Conservation (phyloP, 2,888 invertebrate genomes). For the Linnaemya vulpina region DNA sequence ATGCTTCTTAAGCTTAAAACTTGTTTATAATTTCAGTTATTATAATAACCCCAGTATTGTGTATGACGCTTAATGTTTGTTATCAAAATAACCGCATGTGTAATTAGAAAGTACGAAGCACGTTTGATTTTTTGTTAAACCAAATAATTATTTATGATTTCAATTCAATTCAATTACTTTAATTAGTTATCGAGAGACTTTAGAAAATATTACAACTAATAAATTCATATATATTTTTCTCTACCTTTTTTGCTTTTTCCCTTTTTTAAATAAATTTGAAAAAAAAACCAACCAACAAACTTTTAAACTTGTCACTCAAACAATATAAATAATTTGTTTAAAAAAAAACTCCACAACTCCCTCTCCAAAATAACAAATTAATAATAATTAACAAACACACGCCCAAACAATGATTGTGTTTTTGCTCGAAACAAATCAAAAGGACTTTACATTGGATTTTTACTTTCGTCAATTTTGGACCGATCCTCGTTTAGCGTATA, state of each 20-base stretch:
- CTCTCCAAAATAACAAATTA: not conserved
- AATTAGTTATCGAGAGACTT: slow-evolving; percentile 19
- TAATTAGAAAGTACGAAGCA: not conserved
- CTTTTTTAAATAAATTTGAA: slow-evolving; percentile 9
- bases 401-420: slow-evolving; percentile 13
- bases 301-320: slow-evolving; percentile 28
- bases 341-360: slow-evolving; percentile 13
- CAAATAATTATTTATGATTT: slow-evolving; percentile 12
- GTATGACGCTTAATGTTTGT: not conserved
- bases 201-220: slow-evolving; percentile 43
- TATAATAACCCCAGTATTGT: not conserved
- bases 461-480: slow-evolving; percentile 99
- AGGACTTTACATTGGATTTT: slow-evolving; percentile 99
- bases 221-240: slow-evolving; percentile 46
- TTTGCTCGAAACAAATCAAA: slow-evolving; percentile 53
- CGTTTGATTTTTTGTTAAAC: slow-evolving; percentile 15
- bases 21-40: not conserved
- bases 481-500: slow-evolving; percentile 96
- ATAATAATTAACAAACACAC: slow-evolving; percentile 23
- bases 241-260: slow-evolving; percentile 48
- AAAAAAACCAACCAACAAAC: not conserved
- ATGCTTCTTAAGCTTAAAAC: slow-evolving; percentile 15
- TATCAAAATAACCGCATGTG: slow-evolving; percentile 25
- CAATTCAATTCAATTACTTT: not conserved
- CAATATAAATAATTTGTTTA: slow-evolving; percentile 6